Conservation (phyloP, 1,140 invertebrate genomes). For the Drosophila pachea region DNA sequence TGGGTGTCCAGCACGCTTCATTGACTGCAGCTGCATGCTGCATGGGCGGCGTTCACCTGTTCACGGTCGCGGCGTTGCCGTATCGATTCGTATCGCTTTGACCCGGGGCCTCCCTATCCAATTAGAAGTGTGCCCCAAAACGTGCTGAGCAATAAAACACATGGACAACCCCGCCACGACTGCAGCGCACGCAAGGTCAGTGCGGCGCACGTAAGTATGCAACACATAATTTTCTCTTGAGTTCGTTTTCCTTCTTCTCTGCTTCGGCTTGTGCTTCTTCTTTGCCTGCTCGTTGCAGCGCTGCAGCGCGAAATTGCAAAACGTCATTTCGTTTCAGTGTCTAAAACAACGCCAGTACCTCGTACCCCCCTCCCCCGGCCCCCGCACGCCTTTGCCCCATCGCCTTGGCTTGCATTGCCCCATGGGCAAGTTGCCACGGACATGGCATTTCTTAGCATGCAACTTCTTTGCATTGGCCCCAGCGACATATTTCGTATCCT, state of each 20-base stretch:
- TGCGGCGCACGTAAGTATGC: slow-evolving; percentile 71
- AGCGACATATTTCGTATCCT: slow-evolving; percentile 35
- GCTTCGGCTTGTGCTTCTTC: background rate
- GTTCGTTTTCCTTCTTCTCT: slow-evolving; percentile 25
- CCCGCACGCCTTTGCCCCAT: background rate
- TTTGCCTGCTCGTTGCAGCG: slow-evolving; percentile 7
- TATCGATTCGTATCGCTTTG: slow-evolving; percentile 54
- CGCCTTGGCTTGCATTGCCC: background rate
- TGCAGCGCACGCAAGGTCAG: slow-evolving; percentile 63
- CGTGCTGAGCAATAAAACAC: slow-evolving; percentile 66
- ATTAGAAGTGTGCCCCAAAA: slow-evolving; percentile 69
- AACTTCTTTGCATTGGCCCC: slow-evolving; percentile 38
- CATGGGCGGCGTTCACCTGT: slow-evolving; percentile 30
- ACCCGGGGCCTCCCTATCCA: slow-evolving; percentile 61
- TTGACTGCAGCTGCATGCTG: slow-evolving; percentile 15
- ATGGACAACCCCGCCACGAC: slow-evolving; percentile 8
- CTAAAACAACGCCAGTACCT: background rate
- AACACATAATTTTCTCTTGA: slow-evolving; percentile 67
- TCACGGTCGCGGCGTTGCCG: background rate
- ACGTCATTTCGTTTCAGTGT: slow-evolving; percentile 17
- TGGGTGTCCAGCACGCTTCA: slow-evolving; percentile 41
- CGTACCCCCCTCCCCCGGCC: background rate
- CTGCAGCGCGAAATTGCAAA: slow-evolving; percentile 30
- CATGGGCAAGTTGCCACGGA: slow-evolving; percentile 3
- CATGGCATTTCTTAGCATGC: slow-evolving; percentile 26